Conservation (phyloP, 2,797 vertebrate species). For the Chromobotia macracanthus region DNA sequence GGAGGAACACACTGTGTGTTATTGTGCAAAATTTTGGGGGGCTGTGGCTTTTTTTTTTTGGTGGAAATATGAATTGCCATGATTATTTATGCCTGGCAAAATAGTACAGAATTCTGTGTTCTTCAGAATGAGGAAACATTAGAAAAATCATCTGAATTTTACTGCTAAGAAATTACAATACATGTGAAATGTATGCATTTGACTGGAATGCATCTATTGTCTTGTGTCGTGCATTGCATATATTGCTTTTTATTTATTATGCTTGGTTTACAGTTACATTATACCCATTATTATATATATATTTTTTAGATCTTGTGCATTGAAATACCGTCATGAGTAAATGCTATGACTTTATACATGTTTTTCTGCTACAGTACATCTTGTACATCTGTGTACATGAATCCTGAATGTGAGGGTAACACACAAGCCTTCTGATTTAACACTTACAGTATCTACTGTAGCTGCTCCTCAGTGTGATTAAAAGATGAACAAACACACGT, state of each 20-base stretch:
- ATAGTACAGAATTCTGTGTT: neutral
- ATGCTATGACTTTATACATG: no score
- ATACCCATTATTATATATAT: neutral
- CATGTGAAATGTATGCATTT: neutral
- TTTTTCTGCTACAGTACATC: no score
- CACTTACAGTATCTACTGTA: constrained; percentile 16
- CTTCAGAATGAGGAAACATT: neutral
- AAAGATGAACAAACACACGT: constrained; percentile 83
- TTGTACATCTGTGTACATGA: no score
- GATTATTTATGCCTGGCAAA: neutral
- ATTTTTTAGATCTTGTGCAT: neutral
- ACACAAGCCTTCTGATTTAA: neutral
- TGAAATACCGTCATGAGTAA: no score
- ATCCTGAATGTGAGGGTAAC: neutral
- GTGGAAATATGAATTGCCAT: no score
- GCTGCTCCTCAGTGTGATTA: constrained; percentile 75
- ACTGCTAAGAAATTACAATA: neutral
- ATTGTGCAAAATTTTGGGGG: constrained; percentile 59
- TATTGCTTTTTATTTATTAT: neutral
- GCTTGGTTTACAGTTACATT: neutral
- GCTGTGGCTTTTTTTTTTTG: no score
- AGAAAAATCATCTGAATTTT: neutral
- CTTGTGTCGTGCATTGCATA: neutral
- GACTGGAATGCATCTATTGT: no score
- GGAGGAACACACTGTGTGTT: constrained; percentile 70